A percentile compares a stretch with the other conserved stretches of the same genome.
Evolutionary conservation across 2,888 invertebrate species (phyloP).

Genomic region (Saturnia japonica): DNA sequence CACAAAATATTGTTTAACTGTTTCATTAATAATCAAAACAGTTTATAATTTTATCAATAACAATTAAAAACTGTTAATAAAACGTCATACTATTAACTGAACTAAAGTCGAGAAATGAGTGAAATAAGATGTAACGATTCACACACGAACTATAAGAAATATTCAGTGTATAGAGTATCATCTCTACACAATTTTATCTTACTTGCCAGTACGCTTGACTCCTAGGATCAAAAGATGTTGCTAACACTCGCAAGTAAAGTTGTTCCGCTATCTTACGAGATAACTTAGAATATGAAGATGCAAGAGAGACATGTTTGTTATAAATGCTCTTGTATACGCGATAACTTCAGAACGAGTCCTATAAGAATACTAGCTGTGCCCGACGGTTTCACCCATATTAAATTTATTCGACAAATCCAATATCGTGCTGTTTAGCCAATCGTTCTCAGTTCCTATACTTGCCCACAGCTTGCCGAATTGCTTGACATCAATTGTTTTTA

Average conservation of each 20-base stretch:
- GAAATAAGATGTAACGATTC: not conserved
- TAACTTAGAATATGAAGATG: slow-evolving; percentile 27
- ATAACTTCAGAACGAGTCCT: slow-evolving; percentile 1
- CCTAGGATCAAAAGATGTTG: slow-evolving; percentile 39
- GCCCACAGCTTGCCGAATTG: too few relatives aligned
- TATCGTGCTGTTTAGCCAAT: too few relatives aligned
- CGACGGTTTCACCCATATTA: too few relatives aligned
- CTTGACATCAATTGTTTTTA: too few relatives aligned
- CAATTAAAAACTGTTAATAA: too few relatives aligned
- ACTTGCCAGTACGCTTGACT: slow-evolving; percentile 47
- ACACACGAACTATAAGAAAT: not conserved
- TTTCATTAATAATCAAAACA: too few relatives aligned
- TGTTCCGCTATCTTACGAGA: slow-evolving; percentile 34
- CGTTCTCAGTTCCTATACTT: too few relatives aligned
- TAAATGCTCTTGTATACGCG: slow-evolving; percentile 17
- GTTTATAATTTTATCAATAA: too few relatives aligned
- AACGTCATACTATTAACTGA: too few relatives aligned
- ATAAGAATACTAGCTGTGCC: not conserved
- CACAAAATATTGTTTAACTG: too few relatives aligned
- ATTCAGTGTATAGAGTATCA: not conserved
- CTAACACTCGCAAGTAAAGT: slow-evolving; percentile 29
- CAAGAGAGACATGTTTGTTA: slow-evolving; percentile 16
- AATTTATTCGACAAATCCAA: too few relatives aligned
- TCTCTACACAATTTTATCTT: slow-evolving; percentile 19
- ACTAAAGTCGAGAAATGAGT: not conserved